These are phyloP conservation scores for Harpegnathos saltator DNA, from an alignment of 1,140 invertebrate species.

Conservation along the genomic window DNA sequence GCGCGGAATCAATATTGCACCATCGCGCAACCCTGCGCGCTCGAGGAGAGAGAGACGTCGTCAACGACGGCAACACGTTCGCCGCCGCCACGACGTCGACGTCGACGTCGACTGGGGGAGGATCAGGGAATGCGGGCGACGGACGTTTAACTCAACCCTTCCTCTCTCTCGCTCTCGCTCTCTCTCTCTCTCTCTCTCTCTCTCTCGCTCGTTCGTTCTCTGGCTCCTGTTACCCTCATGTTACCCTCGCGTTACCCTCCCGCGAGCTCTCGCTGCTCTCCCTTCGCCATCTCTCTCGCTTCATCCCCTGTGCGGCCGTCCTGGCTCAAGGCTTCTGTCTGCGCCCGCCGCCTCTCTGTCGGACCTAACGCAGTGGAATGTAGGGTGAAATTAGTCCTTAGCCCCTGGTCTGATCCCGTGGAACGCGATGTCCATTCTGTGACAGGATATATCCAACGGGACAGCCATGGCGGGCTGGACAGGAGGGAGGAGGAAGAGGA, in stretches of 20 bases:
- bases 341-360: slow-evolving; percentile 25
- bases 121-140: slow-evolving; percentile 72
- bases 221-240: neutral
- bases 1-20: slow-evolving; percentile 77
- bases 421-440: slow-evolving; percentile 67
- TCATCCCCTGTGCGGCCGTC: slow-evolving; percentile 6
- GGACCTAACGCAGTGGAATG: slow-evolving; percentile 71
- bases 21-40: slow-evolving; percentile 30
- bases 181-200: slow-evolving; percentile 16
- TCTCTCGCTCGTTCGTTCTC: neutral
- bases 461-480: neutral
- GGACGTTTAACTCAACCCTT: slow-evolving; percentile 68
- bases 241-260: neutral
- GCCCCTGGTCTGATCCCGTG: slow-evolving; percentile 63
- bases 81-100: slow-evolving; percentile 37
- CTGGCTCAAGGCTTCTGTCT: neutral
- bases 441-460: slow-evolving; percentile 56
- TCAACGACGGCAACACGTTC: slow-evolving; percentile 66
- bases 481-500: neutral
- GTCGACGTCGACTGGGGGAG: neutral
- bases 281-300: slow-evolving; percentile 10
- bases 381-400: slow-evolving; percentile 75
- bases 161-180: neutral
- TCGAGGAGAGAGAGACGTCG: slow-evolving; percentile 50
- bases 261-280: neutral